Evolutionary conservation across 2,888 invertebrate genomes (phyloP).

Genomic region (Hyalella azteca): DNA sequence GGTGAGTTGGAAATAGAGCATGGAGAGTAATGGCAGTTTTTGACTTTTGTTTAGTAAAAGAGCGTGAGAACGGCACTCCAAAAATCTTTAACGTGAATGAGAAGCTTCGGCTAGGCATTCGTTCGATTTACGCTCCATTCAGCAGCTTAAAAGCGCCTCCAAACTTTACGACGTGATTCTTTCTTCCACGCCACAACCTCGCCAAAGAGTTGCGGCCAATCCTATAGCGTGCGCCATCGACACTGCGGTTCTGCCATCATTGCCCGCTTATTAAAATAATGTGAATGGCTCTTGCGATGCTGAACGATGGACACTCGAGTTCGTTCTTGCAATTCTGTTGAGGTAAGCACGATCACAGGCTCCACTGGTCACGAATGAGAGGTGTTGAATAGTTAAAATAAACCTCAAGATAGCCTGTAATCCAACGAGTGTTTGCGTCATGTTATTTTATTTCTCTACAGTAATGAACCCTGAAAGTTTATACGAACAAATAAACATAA

Average conservation of each 20-base stretch:
- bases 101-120: conserved; percentile 10
- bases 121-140: conserved; percentile 32
- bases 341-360: neutral
- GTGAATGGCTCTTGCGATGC: conserved; percentile 2
- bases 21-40: conserved; percentile 15
- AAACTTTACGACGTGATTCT: conserved; percentile 24
- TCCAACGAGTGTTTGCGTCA: too few relatives aligned
- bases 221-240: neutral
- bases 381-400: too few relatives aligned
- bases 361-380: neutral
- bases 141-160: conserved; percentile 28
- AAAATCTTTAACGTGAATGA: neutral
- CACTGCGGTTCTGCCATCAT: neutral
- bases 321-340: neutral
- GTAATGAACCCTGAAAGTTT: too few relatives aligned
- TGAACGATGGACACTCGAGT: neutral
- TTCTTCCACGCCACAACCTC: conserved; percentile 21
- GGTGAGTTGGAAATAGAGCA: neutral
- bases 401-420: too few relatives aligned
- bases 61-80: neutral
- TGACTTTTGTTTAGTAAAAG: too few relatives aligned
- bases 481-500: too few relatives aligned
- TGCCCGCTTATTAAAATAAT: conserved; percentile 27
- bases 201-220: conserved; percentile 12
- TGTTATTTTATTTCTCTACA: too few relatives aligned